Conservation (phyloP, 2,888 invertebrate species). For the Volucella zonaria region DNA sequence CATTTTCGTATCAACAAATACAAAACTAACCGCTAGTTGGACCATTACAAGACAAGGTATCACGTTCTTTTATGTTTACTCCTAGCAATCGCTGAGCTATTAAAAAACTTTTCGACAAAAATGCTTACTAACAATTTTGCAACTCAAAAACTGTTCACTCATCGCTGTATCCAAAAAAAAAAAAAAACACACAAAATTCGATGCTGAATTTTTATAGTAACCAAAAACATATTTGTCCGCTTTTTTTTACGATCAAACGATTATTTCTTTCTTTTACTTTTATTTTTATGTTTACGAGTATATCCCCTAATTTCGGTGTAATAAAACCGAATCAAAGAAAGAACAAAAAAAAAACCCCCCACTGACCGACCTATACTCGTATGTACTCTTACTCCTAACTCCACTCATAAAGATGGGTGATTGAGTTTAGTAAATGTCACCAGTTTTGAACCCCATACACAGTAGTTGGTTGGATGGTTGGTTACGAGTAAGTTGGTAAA, state of each 20-base stretch:
- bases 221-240: constrained; percentile 17
- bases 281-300: constrained; percentile 6
- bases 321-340: constrained; percentile 17
- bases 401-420: constrained; percentile 32
- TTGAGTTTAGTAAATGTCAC: constrained; percentile 37
- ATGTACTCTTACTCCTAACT: neutral
- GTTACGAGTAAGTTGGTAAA: no score
- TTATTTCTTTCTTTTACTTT: constrained; percentile 6
- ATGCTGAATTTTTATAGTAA: constrained; percentile 19
- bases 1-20: no score
- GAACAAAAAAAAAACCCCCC: neutral
- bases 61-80: no score
- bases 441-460: constrained; percentile 23
- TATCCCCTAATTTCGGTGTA: constrained; percentile 13
- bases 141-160: neutral
- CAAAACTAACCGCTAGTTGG: no score
- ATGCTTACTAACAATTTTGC: neutral
- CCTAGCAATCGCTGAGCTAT: neutral
- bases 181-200: neutral
- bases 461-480: constrained; percentile 1
- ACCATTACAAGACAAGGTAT: no score
- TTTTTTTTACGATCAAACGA: neutral
- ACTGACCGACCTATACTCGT: neutral
- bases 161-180: neutral
- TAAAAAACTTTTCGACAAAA: neutral